Base-by-base conservation (phyloP, 2,113 vertebrate genomes). In the Rhegmatorhina hoffmannsi region DNA sequence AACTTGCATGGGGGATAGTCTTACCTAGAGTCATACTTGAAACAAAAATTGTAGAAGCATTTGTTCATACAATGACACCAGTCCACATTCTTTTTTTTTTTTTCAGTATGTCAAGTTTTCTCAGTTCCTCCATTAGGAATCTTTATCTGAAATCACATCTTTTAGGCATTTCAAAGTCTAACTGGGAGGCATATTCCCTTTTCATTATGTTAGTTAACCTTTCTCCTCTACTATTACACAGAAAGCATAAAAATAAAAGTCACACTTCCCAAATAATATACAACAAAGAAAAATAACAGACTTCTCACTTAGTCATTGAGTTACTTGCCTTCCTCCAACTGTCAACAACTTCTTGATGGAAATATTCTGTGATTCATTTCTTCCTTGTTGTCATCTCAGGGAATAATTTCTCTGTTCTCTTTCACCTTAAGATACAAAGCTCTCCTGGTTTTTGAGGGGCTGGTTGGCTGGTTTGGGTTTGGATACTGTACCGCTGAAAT, bases 211-310 rank as follows among this genome's bases (percentile, higher is more conserved):
- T 81, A 77, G 33, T 67, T 82, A 67, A 59, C 29, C 34, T 88
- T 88, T 94, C 56, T 92, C 5, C 1, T 91, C 91, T 59, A 50
- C 50, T 86, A 21, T 91, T 94, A 90, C 56, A 95, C 73, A 91
- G 56, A 84, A 87, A 62, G 56, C 56, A 83, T 84, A 94, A 76
- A 95, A 96, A 84, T 82, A 95, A 92, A 95, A 79, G 66, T 87
- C 70, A 50, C 67, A 67, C 62, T 82, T 92, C 44, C 38, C 40
- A 94, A 90, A 90, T 76, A 94, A 82, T 55, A 56, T 19, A 53
- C 17, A 87, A 84, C 68, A 90, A 90, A 86, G 90, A n/a, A 91
- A 92, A 87, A 85, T 82, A 95, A 64, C 60, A 85, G 77, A 66
- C 40, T 96, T 95, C 66, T 82, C 76, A 86, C 82, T 93, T 94